Conservation (phyloP, 2,113 vertebrate species). For the Elephas maximus region DNA sequence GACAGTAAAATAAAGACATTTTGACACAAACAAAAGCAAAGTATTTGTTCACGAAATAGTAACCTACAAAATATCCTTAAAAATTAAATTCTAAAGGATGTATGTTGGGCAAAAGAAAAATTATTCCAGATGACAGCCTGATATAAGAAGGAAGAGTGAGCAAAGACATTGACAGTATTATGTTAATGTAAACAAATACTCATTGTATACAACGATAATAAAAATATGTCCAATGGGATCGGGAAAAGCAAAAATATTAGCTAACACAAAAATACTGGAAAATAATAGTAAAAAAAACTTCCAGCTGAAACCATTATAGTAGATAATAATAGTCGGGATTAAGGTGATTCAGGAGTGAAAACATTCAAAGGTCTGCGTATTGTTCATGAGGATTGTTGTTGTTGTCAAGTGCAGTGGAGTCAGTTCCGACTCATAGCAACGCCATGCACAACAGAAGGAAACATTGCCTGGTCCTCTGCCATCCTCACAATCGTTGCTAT, state of each 20-base stretch:
- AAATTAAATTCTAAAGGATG: background rate
- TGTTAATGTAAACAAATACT: background rate
- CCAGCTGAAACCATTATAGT: background rate
- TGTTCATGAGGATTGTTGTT: background rate
- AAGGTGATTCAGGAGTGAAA: background rate
- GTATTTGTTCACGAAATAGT: background rate
- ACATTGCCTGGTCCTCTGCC: too few relatives aligned
- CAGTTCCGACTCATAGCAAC: too few relatives aligned
- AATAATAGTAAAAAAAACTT: background rate
- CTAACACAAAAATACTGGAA: background rate
- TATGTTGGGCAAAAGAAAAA: background rate
- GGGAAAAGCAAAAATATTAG: background rate
- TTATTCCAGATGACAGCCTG: background rate
- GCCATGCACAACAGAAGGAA: too few relatives aligned
- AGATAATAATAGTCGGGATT: background rate
- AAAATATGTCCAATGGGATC: background rate
- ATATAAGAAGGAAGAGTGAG: background rate
- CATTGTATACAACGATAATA: background rate
- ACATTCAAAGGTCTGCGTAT: background rate
- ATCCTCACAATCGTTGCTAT: too few relatives aligned
- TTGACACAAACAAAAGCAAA: background rate
- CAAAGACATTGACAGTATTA: background rate
- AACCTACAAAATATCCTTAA: background rate
- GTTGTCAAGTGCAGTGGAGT: too few relatives aligned
- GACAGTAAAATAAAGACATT: background rate